Evolutionary conservation across 92 coral and sea anemone genomes (phyloP), one percentile per base, ranked within the genome.

Genomic region (Galaxea fascicularis): DNA sequence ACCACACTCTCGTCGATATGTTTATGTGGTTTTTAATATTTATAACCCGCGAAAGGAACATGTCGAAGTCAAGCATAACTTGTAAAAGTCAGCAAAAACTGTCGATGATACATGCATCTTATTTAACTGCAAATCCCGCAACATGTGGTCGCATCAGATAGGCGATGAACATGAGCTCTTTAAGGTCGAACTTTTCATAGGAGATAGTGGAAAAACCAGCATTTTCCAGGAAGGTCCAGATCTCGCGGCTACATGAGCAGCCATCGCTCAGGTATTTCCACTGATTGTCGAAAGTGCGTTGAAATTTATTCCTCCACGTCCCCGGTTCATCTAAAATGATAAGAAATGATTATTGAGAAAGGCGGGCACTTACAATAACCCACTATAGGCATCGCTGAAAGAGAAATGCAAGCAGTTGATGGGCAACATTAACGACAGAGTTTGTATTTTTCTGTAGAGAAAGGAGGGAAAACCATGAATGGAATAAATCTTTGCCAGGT

Each of bases 221-320:
- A 59, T 92, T 83, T 74, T 91, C 87, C 54, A 96, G 83, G 13
- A 74, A 80, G 44, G 66, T 78, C 74, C 76, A 91, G 3, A 88
- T 80, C 54, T 96, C 93, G 27, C 95, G 64, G 39, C 88, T 83
- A 68, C 98, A 94, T 8, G 95, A 91, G 77, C 98, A 96, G 11
- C 98, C 98, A 75, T 96, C 98, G 44, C 96, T 86, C 20, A 94
- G 41, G 72, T 96, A 96, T 76, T 82, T 94, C 98, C 98, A 96
- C 49, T 82, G 76, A 20, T 89, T 74, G 53, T 96, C 95, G 9
- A 92, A 72, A 24, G 46, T 70, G 29, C 76, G 76, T 72, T 96
- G 98, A 18, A 92, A 76, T 21, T 60, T 72, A 35, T 85, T 86
- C 28, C 90, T 86, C 86, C 91, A 77, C 1, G 87, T 92, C 41